Evolutionary conservation across 2,797 vertebrate species (phyloP).

Genomic region (Xiphorhynchus erythropygius): DNA sequence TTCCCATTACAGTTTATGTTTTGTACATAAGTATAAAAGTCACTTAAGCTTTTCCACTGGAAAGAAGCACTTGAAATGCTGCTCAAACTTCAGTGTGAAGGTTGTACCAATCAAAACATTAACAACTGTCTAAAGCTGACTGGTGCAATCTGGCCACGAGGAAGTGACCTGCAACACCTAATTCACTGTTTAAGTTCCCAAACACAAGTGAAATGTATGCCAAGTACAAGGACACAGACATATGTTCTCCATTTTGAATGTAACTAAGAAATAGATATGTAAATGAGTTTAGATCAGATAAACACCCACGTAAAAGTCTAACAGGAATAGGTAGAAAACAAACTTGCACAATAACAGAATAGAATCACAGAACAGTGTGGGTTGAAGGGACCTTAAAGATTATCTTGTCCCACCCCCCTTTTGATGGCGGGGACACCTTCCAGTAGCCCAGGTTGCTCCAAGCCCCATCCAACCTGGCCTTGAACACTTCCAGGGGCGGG

Average conservation of each 20-base stretch:
- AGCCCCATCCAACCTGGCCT: background rate
- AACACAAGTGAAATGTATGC: background rate
- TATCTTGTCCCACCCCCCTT: accelerated
- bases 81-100: background rate
- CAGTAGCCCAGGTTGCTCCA: background rate
- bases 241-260: background rate
- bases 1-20: background rate
- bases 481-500: accelerated
- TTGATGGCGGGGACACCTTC: background rate
- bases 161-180: background rate
- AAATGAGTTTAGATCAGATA: background rate
- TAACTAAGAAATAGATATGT: background rate
- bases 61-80: background rate
- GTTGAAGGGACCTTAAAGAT: background rate
- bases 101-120: background rate
- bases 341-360: background rate
- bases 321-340: background rate
- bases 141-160: background rate
- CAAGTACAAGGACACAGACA: background rate
- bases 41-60: background rate
- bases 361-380: background rate
- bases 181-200: background rate
- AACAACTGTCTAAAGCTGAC: background rate
- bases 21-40: background rate
- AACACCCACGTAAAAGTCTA: background rate